A percentile compares a stretch with the other conserved stretches of the same genome.
Evolutionary conservation across 2,113 vertebrate species (phyloP).

Genomic region (Aythya baeri): DNA sequence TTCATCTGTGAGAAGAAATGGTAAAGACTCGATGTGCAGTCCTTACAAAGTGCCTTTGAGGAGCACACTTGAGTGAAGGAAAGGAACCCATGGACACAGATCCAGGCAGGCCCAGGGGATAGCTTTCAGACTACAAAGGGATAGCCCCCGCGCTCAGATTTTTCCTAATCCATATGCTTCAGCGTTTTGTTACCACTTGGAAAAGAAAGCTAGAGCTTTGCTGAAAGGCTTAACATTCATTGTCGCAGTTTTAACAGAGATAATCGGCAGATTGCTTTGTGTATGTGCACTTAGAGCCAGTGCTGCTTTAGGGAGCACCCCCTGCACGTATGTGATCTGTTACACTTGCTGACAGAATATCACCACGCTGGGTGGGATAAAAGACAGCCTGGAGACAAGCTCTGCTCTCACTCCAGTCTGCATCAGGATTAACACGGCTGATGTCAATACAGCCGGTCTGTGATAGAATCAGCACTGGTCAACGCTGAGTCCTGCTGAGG

Average conservation of each 20-base stretch:
- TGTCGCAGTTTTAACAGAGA: neutral
- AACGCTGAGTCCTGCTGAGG: neutral
- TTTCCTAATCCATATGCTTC: neutral
- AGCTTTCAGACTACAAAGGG: neutral
- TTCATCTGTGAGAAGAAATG: neutral
- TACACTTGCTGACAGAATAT: neutral
- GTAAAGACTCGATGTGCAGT: neutral
- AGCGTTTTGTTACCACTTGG: neutral
- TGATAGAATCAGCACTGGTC: neutral
- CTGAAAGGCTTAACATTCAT: neutral
- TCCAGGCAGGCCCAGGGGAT: neutral
- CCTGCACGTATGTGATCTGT: neutral
- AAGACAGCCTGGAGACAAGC: neutral
- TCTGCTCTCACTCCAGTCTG: neutral
- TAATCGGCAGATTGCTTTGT: neutral
- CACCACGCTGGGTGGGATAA: neutral
- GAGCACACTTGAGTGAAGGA: fast-evolving
- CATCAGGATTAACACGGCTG: neutral
- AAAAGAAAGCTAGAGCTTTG: neutral
- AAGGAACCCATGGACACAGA: neutral
- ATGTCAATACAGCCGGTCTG: neutral
- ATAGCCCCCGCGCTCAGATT: neutral
- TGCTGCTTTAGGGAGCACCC: neutral
- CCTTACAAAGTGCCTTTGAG: neutral
- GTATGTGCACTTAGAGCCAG: neutral